A percentile compares a stretch with the other conserved stretches of the same genome.
phyloP scores from a whole-genome alignment of 2,797 vertebrate genomes.

The Acanthopagrus latus region DNA sequence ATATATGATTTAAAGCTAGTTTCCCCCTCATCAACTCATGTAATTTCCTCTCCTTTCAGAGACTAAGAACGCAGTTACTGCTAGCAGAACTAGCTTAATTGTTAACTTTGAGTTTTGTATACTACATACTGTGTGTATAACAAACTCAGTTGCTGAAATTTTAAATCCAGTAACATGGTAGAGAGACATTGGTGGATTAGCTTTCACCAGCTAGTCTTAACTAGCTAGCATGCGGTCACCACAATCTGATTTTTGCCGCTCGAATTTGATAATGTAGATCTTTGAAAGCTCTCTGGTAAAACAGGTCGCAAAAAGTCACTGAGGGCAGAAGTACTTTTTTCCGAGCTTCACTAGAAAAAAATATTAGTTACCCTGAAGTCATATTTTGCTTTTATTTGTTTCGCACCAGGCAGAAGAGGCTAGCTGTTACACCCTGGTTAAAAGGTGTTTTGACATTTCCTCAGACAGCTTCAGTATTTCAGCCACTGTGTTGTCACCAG shows the following conservation, averaged over 20 bases:
- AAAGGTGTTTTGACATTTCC: not conserved
- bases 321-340: not conserved
- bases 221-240: not conserved
- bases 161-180: not conserved
- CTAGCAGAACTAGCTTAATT: not conserved
- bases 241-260: not conserved
- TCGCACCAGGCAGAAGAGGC: not conserved
- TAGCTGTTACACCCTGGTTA: constrained; percentile 1
- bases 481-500: not conserved
- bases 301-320: not conserved
- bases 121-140: too few species aligned
- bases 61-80: not conserved
- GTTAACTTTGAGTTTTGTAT: too few species aligned
- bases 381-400: not conserved
- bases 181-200: not conserved
- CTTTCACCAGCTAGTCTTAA: constrained; percentile 5
- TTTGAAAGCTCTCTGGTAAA: not conserved
- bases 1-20: not conserved
- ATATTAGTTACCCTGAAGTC: not conserved
- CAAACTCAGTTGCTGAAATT: not conserved
- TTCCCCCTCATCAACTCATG: not conserved
- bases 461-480: not conserved
- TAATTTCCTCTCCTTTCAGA: not conserved
- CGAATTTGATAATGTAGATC: not conserved
- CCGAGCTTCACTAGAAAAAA: too few species aligned